Base-by-base conservation (phyloP, 1,140 invertebrate genomes). In the Bombus waltoni region DNA sequence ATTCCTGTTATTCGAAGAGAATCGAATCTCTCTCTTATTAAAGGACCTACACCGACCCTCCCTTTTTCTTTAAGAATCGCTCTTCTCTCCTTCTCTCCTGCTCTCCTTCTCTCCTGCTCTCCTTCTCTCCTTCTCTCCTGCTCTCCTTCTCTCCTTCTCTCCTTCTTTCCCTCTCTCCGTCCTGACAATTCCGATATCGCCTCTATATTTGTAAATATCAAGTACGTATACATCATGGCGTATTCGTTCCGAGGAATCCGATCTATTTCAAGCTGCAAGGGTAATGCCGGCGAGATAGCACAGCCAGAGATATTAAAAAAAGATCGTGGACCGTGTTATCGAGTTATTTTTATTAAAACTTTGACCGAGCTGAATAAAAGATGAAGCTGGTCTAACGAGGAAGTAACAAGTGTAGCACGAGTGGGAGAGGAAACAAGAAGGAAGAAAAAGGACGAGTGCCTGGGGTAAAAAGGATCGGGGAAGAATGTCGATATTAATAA, bases 401-500 rank as follows among this genome's bases (percentile, higher is more conserved):
- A 70, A 65, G 38, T 40, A 66, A 71, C n/a, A 62, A 59, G 71
- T 22, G 74, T 57, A n/a, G 66, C 25, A 25, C 11, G 10, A n/a
- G 40, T 40, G 42, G 6, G 15, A 28, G 22, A 1, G 6, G 70
- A 42, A 53, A 5, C 32, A 25, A 3, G 71, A 44, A 15, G 28
- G 71, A 81, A 44, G 71, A 28, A 62, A 59, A 22, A 62, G 62
- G 42, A 71, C 88, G 75, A 66, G 80, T 75, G 88, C 90, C 91
- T 86, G 72, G 86, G 89, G 91, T 91, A 91, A 92, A 94, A 94
- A 94, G 92, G 88, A 90, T 75, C 85, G 79, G 73, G 76, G 89
- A 93, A 93, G 93, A 94, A 95, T 94, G 93, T 93, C 93, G 94
- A 94, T 94, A 94, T 94, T 94, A 94, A 94, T 95, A 93, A 94